A percentile compares a stretch with the other conserved stretches of the same genome.
Conservation (phyloP, 1,140 invertebrate genomes). For the Trachelipus rathkii region DNA sequence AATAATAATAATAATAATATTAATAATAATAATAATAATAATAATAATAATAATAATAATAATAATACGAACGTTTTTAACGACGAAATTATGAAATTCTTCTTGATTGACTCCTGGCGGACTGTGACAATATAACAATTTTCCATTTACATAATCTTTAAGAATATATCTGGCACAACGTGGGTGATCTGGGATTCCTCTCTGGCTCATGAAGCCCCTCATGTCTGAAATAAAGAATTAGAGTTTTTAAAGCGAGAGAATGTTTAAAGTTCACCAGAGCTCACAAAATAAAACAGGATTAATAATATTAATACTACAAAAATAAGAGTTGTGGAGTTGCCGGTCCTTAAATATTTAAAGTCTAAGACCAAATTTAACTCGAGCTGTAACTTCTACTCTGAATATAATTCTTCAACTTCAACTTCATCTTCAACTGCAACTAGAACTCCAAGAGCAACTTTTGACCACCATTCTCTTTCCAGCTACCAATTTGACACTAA, state of each 20-base stretch:
- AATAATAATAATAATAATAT: too few species aligned
- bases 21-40: too few species aligned
- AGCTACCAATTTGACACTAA: too few species aligned
- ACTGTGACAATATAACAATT: slow-evolving; percentile 74
- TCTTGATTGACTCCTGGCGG: slow-evolving; percentile 71
- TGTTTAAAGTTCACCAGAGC: neutral
- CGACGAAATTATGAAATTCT: slow-evolving; percentile 60
- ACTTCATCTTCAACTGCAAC: too few species aligned
- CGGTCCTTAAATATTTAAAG: neutral
- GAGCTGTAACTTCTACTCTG: neutral
- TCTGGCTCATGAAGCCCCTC: slow-evolving; percentile 91
- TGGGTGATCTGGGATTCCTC: slow-evolving; percentile 88
- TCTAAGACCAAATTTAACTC: neutral
- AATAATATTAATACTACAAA: slow-evolving; percentile 11
- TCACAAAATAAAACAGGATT: neutral
- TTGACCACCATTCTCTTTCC: too few species aligned
- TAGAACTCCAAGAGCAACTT: too few species aligned
- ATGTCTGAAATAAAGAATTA: slow-evolving; percentile 60
- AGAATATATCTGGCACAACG: slow-evolving; percentile 81
- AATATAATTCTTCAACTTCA: neutral
- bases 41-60: neutral
- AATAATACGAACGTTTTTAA: slow-evolving; percentile 28
- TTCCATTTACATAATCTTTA: slow-evolving; percentile 91
- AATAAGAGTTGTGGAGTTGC: neutral
- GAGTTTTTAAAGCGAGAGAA: neutral